Percentiles rank a stretch among this genome's conserved stretches.
These are phyloP conservation scores for Calcarius lapponicus DNA, from an alignment of 2,797 vertebrate species.

Conservation along the genomic window DNA sequence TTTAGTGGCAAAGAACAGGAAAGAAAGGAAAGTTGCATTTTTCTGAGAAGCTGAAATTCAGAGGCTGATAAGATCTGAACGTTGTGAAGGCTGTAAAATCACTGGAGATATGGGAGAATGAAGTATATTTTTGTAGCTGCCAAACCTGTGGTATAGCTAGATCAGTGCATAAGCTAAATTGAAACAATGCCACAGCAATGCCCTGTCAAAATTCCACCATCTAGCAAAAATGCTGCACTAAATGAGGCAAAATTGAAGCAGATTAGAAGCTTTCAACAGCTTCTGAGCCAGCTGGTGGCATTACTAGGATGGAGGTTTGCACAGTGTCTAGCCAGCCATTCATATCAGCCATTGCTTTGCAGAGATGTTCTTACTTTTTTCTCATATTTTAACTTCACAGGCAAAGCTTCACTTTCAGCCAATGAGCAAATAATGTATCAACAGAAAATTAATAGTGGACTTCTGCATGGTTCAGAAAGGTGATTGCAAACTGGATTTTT, in stretches of 20 bases:
- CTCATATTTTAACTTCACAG: background rate
- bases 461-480: background rate
- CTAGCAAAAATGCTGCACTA: background rate
- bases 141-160: constrained; percentile 39
- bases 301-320: background rate
- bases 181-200: constrained; percentile 59
- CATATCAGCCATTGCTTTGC: background rate
- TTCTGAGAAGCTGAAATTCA: constrained; percentile 28
- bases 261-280: constrained; percentile 33
- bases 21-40: constrained; percentile 29
- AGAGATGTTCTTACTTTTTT: background rate
- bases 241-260: constrained; percentile 34
- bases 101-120: background rate
- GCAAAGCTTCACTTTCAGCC: background rate
- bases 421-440: constrained; percentile 1
- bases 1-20: background rate
- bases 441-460: background rate
- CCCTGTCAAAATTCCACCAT: constrained; percentile 54
- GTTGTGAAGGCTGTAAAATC: background rate
- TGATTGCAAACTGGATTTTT: constrained; percentile 16
- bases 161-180: constrained; percentile 54
- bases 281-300: constrained; percentile 25
- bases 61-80: background rate
- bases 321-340: background rate
- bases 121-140: constrained; percentile 36